A percentile compares a stretch with the other conserved stretches of the same genome.
These are phyloP conservation scores for Anastrepha obliqua DNA, from an alignment of 1,140 invertebrate species.

Conservation along the genomic window DNA sequence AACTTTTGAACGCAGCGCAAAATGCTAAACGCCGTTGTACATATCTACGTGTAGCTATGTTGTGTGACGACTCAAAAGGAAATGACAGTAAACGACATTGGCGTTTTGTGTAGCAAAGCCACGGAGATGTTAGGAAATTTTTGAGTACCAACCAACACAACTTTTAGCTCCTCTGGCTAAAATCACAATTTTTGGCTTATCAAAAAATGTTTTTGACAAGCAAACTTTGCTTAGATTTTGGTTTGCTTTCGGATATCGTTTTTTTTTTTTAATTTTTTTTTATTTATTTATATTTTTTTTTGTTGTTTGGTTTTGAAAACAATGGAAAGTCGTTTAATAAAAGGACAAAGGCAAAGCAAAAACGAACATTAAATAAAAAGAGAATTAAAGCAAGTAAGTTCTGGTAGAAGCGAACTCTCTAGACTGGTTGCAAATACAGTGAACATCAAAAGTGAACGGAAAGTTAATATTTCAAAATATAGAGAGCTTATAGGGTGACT, in stretches of 20 bases:
- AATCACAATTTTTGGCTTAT: slow-evolving; percentile 42
- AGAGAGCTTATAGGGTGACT: too few species aligned
- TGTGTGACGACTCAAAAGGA: slow-evolving; percentile 16
- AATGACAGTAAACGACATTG: slow-evolving; percentile 48
- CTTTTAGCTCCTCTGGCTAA: background rate
- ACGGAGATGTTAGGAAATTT: slow-evolving; percentile 13
- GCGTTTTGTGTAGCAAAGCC: background rate
- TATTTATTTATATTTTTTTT: background rate
- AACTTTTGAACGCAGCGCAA: background rate
- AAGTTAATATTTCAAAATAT: too few species aligned
- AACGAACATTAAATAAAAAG: background rate
- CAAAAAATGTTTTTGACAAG: slow-evolving; percentile 45
- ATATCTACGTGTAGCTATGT: too few species aligned
- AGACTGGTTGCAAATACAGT: background rate
- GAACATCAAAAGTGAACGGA: too few species aligned
- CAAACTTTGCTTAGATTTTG: slow-evolving; percentile 4
- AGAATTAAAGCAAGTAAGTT: background rate
- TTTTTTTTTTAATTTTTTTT: background rate
- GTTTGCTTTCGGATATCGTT: background rate
- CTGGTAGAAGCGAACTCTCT: background rate
- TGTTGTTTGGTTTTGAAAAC: background rate
- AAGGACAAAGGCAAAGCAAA: background rate
- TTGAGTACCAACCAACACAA: background rate
- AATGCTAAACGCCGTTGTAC: background rate
- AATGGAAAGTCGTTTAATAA: slow-evolving; percentile 24